Evolutionary conservation across 2,888 invertebrate species (phyloP).

Genomic region (Drosophila austrosaltans): DNA sequence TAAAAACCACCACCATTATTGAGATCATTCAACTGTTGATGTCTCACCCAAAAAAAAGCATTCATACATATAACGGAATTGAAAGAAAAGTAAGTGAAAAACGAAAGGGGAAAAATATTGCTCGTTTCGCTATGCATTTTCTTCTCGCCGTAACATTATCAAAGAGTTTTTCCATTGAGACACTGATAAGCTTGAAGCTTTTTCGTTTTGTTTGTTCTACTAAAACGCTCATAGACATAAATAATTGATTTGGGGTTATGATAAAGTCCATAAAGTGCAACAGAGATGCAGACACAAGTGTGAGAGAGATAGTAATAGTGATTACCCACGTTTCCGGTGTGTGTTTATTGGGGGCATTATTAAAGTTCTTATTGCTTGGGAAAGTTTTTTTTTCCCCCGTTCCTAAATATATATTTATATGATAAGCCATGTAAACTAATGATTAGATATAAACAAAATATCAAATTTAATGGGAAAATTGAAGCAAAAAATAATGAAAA

Average conservation of each 20-base stretch:
- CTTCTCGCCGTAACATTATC: conserved; percentile 50
- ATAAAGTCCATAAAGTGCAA: conserved; percentile 67
- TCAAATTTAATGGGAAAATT: conserved; percentile 1
- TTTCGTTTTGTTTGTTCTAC: conserved; percentile 55
- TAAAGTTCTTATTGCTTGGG: conserved; percentile 60
- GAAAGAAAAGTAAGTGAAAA: conserved; percentile 14
- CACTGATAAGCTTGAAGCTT: conserved; percentile 63
- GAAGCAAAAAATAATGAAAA: neutral
- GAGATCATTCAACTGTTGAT: conserved; percentile 37
- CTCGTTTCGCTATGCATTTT: too few relatives aligned
- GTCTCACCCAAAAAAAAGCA: neutral
- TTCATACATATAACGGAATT: neutral
- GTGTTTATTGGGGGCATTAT: conserved; percentile 42
- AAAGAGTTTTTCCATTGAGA: conserved; percentile 2
- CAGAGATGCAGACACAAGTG: neutral
- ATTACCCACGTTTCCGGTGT: conserved; percentile 71
- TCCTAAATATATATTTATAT: conserved; percentile 9
- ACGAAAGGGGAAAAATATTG: neutral
- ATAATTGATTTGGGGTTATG: conserved; percentile 64
- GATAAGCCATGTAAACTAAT: conserved; percentile 57
- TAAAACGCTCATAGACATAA: conserved; percentile 55
- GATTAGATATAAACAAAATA: conserved; percentile 35
- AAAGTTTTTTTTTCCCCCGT: conserved; percentile 33
- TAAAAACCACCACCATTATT: conserved; percentile 17
- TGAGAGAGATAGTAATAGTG: conserved; percentile 34